Conservation (phyloP, 2,888 invertebrate species). For the Bellardia pandia region DNA sequence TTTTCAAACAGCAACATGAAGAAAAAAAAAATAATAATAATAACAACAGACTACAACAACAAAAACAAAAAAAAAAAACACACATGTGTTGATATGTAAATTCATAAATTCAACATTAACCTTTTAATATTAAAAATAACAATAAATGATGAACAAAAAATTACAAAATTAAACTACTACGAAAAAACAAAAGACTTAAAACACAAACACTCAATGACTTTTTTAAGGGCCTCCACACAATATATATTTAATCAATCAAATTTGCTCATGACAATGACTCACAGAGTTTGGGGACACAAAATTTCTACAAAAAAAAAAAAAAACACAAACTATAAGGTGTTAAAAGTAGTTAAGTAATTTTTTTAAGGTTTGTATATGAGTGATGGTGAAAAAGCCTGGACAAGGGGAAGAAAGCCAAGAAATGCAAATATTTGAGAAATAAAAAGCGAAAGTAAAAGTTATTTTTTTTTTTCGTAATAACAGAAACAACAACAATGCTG, state of each 20-base stretch:
- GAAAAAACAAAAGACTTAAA: constrained; percentile 65
- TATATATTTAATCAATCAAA: neutral
- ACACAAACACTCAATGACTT: constrained; percentile 7
- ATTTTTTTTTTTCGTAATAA: constrained; percentile 11
- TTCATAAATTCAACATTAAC: constrained; percentile 55
- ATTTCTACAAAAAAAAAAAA: neutral
- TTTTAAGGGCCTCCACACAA: constrained; percentile 18
- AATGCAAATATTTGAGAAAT: constrained; percentile 53
- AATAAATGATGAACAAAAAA: constrained; percentile 26
- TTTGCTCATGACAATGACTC: constrained; percentile 48
- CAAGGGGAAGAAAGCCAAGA: constrained; percentile 65
- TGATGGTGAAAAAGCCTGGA: neutral
- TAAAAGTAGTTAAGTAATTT: neutral
- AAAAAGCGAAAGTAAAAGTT: constrained; percentile 72
- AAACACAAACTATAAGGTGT: neutral
- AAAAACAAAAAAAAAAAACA: constrained; percentile 19
- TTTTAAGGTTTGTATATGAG: neutral
- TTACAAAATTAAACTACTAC: constrained; percentile 9
- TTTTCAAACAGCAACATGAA: neutral
- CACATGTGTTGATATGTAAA: constrained; percentile 47
- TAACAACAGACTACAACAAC: constrained; percentile 14
- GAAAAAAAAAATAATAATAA: neutral
- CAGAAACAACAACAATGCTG: constrained; percentile 14
- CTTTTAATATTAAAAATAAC: constrained; percentile 46
- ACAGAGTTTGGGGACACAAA: constrained; percentile 31